phyloP scores from a whole-genome alignment of 2,113 vertebrate genomes.

The Pseudopodoces humilis region DNA sequence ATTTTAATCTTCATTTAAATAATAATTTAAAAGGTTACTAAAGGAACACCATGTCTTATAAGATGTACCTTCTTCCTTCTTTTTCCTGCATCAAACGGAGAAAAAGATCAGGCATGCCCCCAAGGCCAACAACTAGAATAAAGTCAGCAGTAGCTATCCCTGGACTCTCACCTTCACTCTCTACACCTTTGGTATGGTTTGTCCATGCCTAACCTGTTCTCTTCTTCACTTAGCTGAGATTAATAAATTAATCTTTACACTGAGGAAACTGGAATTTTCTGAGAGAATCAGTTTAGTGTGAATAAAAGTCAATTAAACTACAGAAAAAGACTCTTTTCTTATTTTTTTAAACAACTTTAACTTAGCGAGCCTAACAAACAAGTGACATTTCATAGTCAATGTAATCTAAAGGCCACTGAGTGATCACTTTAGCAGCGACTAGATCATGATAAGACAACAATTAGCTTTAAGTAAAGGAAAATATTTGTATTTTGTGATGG shows the following conservation, averaged over 20 bases:
- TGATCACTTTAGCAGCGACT: background rate
- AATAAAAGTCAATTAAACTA: background rate
- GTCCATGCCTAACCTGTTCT: background rate
- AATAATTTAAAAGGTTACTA: background rate
- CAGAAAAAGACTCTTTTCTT: background rate
- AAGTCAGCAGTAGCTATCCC: background rate
- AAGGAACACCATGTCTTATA: background rate
- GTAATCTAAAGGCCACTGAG: background rate
- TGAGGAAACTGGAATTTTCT: background rate
- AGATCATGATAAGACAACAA: background rate
- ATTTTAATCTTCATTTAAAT: slow-evolving; percentile 40
- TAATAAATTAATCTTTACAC: background rate
- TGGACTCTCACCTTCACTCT: background rate
- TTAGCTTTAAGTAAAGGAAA: background rate
- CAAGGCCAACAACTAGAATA: background rate
- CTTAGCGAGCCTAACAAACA: background rate
- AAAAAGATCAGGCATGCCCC: background rate
- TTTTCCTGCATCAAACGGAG: background rate
- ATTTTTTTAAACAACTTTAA: background rate
- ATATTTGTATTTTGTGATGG: background rate
- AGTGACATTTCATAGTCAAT: background rate
- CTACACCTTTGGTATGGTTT: background rate
- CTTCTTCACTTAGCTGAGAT: background rate
- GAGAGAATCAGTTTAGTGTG: background rate
- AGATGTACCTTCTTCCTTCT: background rate